Evolutionary conservation across 2,797 vertebrate species (phyloP), one percentile per base, ranked within the genome.

Genomic region (Leontocebus nigricollis): DNA sequence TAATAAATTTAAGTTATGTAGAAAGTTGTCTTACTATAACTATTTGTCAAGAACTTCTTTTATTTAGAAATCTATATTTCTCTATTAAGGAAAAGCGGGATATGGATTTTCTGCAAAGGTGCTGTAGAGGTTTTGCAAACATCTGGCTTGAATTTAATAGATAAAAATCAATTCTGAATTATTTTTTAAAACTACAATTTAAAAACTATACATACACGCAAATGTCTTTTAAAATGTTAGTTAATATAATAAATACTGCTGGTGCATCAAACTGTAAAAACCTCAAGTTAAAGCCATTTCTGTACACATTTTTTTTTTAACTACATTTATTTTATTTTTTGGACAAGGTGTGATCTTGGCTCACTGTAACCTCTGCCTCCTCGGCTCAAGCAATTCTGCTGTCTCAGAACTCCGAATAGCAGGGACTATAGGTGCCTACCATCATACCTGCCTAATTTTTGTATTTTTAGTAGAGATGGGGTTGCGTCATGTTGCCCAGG

Each of bases 11-110:
- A 87, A 81, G 50, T 22, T 76, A 77, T 11, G 1, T 44, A 93
- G 88, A 96, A 96, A 76, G 39, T 55, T 90, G 44, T 61, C n/a
- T 90, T 50, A 87, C 24, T 85, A 80, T 50, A 57, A 75, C 7
- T 75, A 85, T 88, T 76, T 75, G 33, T 41, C 59, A 91, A 81
- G 24, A 41, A 73, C 20, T 59, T 88, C 50, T 73, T 91, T 86
- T 79, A 64, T 73, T 75, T 70, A 24, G 76, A 33, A 2, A 79
- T 73, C 87, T 77, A 93, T 73, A 82, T 67, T 89, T 94, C 70
- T 89, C 44, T 80, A 72, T 57, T 92, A 11, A 89, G 70, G 13
- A 90, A 77, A 67, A 94, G 33, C 55, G 1, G 5, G 20, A 36
- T 48, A 52, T 4, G 55, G 24, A 93, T 70, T 79, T 90, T 77